Evolutionary conservation across 2,797 vertebrate species (phyloP), one percentile per base, ranked within the genome.

Genomic region (Sardinella longiceps): DNA sequence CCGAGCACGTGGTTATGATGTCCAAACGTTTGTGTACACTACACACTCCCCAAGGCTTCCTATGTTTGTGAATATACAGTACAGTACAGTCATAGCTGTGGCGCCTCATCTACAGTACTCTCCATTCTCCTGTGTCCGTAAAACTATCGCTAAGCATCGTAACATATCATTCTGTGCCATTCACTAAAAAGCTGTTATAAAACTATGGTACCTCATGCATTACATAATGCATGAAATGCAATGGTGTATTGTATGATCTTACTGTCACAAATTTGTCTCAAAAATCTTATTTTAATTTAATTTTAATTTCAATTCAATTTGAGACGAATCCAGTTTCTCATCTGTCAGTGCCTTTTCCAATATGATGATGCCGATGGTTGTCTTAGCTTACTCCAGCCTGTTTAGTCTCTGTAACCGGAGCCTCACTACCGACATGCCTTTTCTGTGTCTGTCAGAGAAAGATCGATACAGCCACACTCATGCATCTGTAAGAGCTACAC

Each of bases 21-120:
- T 28, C 66, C 66, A 37, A 37, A 74, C 30, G 15, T 74, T 33
- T 74, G 66, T 37, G 39, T 28, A 74, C 33, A 37, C 66, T 7
- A 30, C 33, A 74, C 39, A 37, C 30, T 74, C 66, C 63, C 30
- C 28, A 5, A 30, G 63, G 4, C 63, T 33, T 30, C 63, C 4
- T 74, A 33, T 74, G 30, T 74, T 74, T 74, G 66, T 37, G 66
- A 15, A 37, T 39, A 74, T 15, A 74, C 66, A 74, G 66, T n/a
- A n/a, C n/a, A n/a, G n/a, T n/a, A 74, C 12, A 18, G 15, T 37
- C 33, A 74, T 74, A 74, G 66, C 15, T 74, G 30, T 37, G 18
- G 14, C 37, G 66, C 30, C 20, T 37, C 37, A 74, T 74, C n/a
- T n/a, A n/a, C n/a, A n/a, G 66, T 74, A 37, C 30, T 74, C 30